Conservation (phyloP, 2,888 invertebrate genomes). For the Carpatolechia fugitivella region DNA sequence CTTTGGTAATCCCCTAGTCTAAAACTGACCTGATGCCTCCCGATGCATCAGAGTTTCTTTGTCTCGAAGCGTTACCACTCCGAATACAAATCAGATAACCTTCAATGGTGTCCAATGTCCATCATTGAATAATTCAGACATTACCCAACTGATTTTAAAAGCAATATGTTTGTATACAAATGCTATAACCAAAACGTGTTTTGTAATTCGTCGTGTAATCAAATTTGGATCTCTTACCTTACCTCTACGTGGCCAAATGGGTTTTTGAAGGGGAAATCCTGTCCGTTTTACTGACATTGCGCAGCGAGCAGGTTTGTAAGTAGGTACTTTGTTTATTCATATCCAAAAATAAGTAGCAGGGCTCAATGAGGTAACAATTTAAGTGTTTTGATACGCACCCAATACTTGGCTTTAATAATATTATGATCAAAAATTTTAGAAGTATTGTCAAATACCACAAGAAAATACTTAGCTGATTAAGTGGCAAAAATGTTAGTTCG, state of each 20-base stretch:
- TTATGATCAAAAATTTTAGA: too few species aligned
- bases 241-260: neutral
- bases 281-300: constrained; percentile 1
- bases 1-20: neutral
- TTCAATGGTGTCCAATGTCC: constrained; percentile 27
- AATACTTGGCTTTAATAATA: too few species aligned
- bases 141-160: constrained; percentile 27
- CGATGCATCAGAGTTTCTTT: neutral
- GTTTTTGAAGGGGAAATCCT: constrained; percentile 3
- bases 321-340: neutral
- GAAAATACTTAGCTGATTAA: too few species aligned
- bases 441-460: too few species aligned
- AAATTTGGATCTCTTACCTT: constrained; percentile 3
- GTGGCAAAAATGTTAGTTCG: too few species aligned
- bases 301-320: neutral
- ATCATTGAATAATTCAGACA: constrained; percentile 35
- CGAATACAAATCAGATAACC: constrained; percentile 35
- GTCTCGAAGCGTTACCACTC: constrained; percentile 14
- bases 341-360: too few species aligned
- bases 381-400: too few species aligned
- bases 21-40: too few species aligned
- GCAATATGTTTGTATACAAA: constrained; percentile 17
- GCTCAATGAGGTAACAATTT: too few species aligned
- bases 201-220: constrained; percentile 17
- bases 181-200: constrained; percentile 6